Conservation (phyloP, 2,797 vertebrate genomes). For the Sebastolobus altivelis region DNA sequence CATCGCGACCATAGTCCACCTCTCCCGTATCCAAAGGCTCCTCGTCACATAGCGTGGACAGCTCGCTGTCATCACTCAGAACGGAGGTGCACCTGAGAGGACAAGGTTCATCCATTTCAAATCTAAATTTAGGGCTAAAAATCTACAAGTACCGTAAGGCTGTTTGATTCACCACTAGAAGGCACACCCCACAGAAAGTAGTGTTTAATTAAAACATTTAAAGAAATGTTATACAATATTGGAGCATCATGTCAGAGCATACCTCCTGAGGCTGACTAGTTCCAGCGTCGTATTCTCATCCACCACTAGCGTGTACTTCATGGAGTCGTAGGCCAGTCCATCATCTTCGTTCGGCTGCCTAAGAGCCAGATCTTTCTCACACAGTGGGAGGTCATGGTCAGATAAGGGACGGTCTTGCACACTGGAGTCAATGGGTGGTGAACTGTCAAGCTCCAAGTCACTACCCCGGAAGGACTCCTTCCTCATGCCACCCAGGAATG, state of each 20-base stretch:
- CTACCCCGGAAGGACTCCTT: conserved; percentile 81
- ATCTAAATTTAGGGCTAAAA: background rate
- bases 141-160: background rate
- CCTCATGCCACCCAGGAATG: conserved; percentile 76
- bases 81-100: conserved; percentile 89
- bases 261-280: conserved; percentile 94
- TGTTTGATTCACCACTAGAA: background rate
- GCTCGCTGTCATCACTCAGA: conserved; percentile 92
- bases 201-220: too few species aligned
- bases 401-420: conserved; percentile 73
- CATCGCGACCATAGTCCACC: conserved; percentile 69
- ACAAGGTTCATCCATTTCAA: conserved; percentile 2
- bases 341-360: conserved; percentile 85
- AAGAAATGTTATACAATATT: background rate
- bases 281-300: conserved; percentile 99
- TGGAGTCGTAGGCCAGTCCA: conserved; percentile 93
- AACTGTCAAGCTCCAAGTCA: conserved; percentile 83
- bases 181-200: background rate
- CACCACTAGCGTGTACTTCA: conserved; percentile 98
- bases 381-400: conserved; percentile 75
- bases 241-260: background rate
- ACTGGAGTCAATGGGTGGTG: conserved; percentile 84
- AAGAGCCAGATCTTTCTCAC: conserved; percentile 70
- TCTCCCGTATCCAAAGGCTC: conserved; percentile 82
- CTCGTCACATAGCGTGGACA: conserved; percentile 89